Base-by-base conservation (phyloP, 1,140 invertebrate genomes). In the Sminthurinus signatus region DNA sequence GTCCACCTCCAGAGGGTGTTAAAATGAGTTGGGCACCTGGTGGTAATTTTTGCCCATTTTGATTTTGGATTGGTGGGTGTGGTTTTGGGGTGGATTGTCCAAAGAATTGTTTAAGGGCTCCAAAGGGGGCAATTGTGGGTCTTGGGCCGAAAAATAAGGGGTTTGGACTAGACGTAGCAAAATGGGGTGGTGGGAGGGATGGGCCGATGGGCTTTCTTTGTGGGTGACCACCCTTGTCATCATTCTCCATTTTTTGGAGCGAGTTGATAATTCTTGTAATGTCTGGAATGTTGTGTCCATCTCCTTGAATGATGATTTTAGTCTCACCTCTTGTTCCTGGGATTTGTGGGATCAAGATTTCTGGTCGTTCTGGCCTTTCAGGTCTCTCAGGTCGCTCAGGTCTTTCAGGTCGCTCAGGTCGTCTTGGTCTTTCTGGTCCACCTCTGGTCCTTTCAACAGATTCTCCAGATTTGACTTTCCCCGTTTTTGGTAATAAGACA, bases 211-310 rank as follows among this genome's bases (percentile, higher is more conserved):
- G 44, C n/a, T n/a, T n/a, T n/a, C n/a, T n/a, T 10, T 5, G 8
- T 32, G 36, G 54, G 5, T 31, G 10, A 19, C 12, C 19, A 8
- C 14, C 14, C 28, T 12, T 5, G 2, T 32, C 3, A 4, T n/a
- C n/a, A 5, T 56, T 5, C n/a, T 56, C 54, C 10, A 36, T 8
- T 56, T 56, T n/a, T 12, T 32, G 29, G 10, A 56, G 54, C 29
- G 54, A 56, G 27, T 64, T 71, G 29, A 71, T 66, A 17, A 71
- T 71, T 31, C 61, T 60, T 5, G 59, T 60, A 8, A 71, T 36
- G 12, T 71, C 60, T 19, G 57, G 63, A 17, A 71, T 42, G 42
- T 71, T 58, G 46, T 51, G 58, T 48, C 64, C 65, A 21, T 62
- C 61, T 39, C 64, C 65, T n/a, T 42, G 29, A 23, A 71, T 71